These are phyloP conservation scores for Parapristionchus giblindavisi DNA, from an alignment of 2,888 invertebrate species.

Conservation along the genomic window DNA sequence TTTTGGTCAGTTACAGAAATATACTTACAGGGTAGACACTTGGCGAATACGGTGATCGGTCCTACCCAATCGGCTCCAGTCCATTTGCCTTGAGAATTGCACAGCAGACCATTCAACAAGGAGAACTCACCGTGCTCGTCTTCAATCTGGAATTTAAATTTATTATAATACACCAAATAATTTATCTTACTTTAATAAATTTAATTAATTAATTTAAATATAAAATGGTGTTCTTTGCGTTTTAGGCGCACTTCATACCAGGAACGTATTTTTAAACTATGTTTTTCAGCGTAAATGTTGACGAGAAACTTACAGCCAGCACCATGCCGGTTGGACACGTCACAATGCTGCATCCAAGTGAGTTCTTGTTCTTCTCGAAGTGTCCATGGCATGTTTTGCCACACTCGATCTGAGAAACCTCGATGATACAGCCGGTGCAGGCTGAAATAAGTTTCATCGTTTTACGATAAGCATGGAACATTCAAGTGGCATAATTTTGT, in stretches of 20 bases:
- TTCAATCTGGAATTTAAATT: constrained; percentile 3
- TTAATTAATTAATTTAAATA: too few species aligned
- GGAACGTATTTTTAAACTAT: too few species aligned
- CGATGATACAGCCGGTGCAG: constrained; percentile 39
- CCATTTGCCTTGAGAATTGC: constrained; percentile 18
- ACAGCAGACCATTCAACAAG: constrained; percentile 30
- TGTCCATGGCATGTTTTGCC: constrained; percentile 32
- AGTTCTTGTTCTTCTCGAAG: constrained; percentile 30
- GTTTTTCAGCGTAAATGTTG: too few species aligned
- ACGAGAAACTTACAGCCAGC: constrained; percentile 11
- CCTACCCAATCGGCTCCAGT: constrained; percentile 36
- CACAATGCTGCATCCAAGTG: constrained; percentile 36
- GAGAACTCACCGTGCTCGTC: constrained; percentile 37
- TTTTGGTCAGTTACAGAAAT: too few species aligned
- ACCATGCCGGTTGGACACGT: constrained; percentile 27
- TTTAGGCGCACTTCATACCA: too few species aligned
- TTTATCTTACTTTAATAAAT: neutral
- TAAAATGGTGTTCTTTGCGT: too few species aligned
- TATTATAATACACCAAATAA: neutral
- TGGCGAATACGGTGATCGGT: constrained; percentile 32
- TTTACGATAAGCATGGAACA: neutral
- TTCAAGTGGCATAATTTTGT: neutral
- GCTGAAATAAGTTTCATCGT: constrained; percentile 8
- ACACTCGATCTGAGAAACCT: constrained; percentile 29
- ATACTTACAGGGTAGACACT: constrained; percentile 26